These are phyloP conservation scores for Tamandua tetradactyla DNA, from an alignment of 2,797 vertebrate species.

Conservation along the genomic window DNA sequence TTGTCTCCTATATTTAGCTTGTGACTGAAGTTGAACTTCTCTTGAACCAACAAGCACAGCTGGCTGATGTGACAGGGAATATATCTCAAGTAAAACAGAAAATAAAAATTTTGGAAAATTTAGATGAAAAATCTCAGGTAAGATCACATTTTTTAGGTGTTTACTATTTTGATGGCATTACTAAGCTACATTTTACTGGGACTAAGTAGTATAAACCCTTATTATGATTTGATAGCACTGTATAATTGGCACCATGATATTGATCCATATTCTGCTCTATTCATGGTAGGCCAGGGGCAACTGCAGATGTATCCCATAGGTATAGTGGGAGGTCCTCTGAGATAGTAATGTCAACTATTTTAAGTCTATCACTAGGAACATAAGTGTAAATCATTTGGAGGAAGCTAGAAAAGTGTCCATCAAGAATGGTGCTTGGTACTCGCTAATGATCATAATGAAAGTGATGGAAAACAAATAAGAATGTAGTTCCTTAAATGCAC, in stretches of 20 bases:
- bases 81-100: slow-evolving; percentile 90
- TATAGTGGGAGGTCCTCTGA: not conserved
- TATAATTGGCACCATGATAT: not conserved
- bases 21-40: slow-evolving; percentile 90
- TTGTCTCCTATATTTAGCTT: slow-evolving; percentile 86
- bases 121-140: slow-evolving; percentile 92
- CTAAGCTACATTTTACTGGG: not conserved
- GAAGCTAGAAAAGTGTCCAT: not conserved
- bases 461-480: not conserved
- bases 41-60: slow-evolving; percentile 88
- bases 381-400: slow-evolving; percentile 11
- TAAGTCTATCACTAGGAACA: not conserved
- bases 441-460: not conserved
- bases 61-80: slow-evolving; percentile 87
- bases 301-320: not conserved
- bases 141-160: slow-evolving; percentile 56
- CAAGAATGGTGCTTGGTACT: slow-evolving; percentile 7
- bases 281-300: not conserved
- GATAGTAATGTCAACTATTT: not conserved
- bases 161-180: not conserved
- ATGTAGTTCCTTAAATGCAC: not conserved
- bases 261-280: not conserved
- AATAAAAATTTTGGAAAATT: slow-evolving; percentile 87
- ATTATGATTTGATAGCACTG: not conserved
- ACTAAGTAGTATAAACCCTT: not conserved